Conservation (phyloP, 2,113 vertebrate species). For the Xenotilapia caudafasciata region DNA sequence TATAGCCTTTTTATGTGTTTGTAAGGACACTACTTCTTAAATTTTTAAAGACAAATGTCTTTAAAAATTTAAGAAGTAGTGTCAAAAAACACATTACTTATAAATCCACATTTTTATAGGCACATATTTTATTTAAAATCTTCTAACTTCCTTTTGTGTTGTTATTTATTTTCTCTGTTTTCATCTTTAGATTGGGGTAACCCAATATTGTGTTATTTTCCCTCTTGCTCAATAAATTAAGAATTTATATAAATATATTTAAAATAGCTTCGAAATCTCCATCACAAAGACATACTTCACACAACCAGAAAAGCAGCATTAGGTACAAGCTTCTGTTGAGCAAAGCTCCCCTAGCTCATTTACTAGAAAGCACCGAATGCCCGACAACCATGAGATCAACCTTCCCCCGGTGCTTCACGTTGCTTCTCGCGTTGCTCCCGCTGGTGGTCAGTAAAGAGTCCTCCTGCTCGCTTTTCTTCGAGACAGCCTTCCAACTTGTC, state of each 20-base stretch:
- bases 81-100: background rate
- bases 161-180: background rate
- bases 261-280: background rate
- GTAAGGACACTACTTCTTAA: background rate
- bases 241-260: background rate
- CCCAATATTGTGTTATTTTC: background rate
- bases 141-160: background rate
- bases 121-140: background rate
- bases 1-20: background rate
- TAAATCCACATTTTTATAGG: background rate
- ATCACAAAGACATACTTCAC: background rate
- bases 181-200: background rate
- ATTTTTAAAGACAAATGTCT: background rate
- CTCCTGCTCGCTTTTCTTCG: background rate
- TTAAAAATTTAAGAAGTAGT: too few species aligned
- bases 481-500: background rate
- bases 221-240: background rate
- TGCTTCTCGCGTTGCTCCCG: slow-evolving; percentile 23
- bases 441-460: slow-evolving; percentile 64
- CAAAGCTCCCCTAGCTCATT: background rate
- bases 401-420: background rate
- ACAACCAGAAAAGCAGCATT: background rate
- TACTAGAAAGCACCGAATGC: background rate
- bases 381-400: slow-evolving; percentile 63
- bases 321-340: background rate